A percentile compares a stretch with the other conserved stretches of the same genome.
phyloP scores from a whole-genome alignment of 2,888 invertebrate genomes.

The Drosophila meridionalis region DNA sequence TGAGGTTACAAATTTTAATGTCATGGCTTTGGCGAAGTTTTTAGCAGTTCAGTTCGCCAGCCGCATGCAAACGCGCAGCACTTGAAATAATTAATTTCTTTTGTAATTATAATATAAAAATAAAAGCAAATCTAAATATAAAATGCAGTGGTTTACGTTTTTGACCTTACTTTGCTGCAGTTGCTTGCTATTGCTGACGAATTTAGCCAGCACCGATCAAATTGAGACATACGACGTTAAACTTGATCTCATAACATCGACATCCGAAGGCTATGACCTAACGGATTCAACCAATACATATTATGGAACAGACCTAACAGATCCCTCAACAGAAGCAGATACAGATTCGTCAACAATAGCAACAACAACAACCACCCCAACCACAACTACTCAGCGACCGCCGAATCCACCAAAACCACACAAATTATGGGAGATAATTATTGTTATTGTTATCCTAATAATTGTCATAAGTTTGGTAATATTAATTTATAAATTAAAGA shows the following conservation, averaged over 20 bases:
- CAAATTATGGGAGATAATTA: background rate
- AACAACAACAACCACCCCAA: background rate
- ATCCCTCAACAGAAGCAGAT: background rate
- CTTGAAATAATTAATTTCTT: background rate
- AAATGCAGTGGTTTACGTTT: constrained; percentile 4
- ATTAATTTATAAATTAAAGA: background rate
- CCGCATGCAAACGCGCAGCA: constrained; percentile 4
- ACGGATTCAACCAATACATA: too few relatives aligned
- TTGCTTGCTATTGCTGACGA: background rate
- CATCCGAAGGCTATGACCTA: background rate
- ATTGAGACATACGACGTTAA: background rate
- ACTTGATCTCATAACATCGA: rapidly evolving
- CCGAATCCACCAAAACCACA: background rate
- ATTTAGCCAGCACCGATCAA: background rate
- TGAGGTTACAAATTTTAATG: background rate
- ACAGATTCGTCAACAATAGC: too few relatives aligned
- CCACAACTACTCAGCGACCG: background rate
- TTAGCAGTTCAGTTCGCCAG: background rate
- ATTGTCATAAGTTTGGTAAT: background rate
- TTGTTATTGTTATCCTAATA: background rate
- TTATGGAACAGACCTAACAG: background rate
- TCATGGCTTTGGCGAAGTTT: background rate
- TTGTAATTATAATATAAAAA: background rate
- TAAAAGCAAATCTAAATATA: background rate
- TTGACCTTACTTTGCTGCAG: background rate